Base-by-base conservation (phyloP, 2,797 vertebrate genomes). In the Catharus ustulatus region DNA sequence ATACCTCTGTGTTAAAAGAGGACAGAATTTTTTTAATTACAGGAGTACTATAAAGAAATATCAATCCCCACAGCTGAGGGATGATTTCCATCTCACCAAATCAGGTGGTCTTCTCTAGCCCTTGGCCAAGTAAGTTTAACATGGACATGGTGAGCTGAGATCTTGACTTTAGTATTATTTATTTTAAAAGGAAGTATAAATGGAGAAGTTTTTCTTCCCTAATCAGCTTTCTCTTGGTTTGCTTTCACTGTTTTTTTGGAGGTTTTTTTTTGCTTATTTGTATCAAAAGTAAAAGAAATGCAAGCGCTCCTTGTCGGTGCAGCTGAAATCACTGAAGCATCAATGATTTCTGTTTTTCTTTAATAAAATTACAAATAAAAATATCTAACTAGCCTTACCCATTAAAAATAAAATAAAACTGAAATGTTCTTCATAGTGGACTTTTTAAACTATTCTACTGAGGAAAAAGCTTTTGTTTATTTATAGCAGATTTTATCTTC, bases 391-490 rank as follows among this genome's bases (percentile, higher is more conserved):
- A 79, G 58, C 55, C 63, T 62, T 78, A 88, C 15, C 9, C 27
- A 43, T 24, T 49, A 87, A 90, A 81, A 84, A 45, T 46, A 90
- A 84, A 84, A 94, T 58, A 61, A 5, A 68, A 68, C 40, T 66
- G 22, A 34, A 55, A 82, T 17, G 68, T 74, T 87, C 42, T 74
- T 90, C 75, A 21, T 36, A 71, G 78, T 1, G 3, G 83, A 84
- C 72, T 94, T 94, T 86, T 82, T 3, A 87, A 94, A 90, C 68
- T 87, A 42, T 75, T 62, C 72, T 66, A n/a, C 12, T n/a, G 84
- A 91, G 88, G 67, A 68, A 93, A 88, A 72, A 84, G 67, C 75
- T 95, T 77, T 63, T 68, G 81, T 91, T 93, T 93, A 95, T 96
- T 93, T 89, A 58, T 29, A 87, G 64, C 61, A 76, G 64, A 62